Percentiles rank a stretch among this genome's conserved stretches.
These are phyloP conservation scores for Anguilla pacifica DNA, from an alignment of 2,797 vertebrate genomes.

Conservation along the genomic window DNA sequence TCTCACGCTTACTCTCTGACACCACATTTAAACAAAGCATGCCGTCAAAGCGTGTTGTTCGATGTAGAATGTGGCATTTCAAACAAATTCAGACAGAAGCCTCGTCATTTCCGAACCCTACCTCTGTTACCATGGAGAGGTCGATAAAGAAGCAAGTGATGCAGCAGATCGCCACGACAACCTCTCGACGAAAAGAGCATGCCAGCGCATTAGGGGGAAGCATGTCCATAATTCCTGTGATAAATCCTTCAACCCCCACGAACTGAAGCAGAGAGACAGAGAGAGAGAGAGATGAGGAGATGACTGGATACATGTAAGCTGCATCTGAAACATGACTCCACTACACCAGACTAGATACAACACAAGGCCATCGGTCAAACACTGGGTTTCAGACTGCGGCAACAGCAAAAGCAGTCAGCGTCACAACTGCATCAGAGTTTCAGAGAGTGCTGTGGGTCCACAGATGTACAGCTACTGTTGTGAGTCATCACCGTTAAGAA, in stretches of 20 bases:
- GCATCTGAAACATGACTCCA: background rate
- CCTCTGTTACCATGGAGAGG: conserved; percentile 84
- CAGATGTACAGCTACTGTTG: background rate
- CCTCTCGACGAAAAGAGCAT: conserved; percentile 74
- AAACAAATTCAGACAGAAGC: background rate
- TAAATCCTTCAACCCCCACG: conserved; percentile 82
- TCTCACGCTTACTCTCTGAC: background rate
- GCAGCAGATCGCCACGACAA: conserved; percentile 80
- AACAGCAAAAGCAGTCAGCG: background rate
- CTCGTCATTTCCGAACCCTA: conserved; percentile 51
- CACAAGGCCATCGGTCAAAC: background rate
- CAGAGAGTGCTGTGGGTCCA: background rate
- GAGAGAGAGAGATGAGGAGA: background rate
- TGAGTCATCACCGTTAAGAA: background rate
- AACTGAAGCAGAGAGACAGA: conserved; percentile 65
- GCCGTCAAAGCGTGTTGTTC: background rate
- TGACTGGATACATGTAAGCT: background rate
- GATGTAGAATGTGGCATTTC: background rate
- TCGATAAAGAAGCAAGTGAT: conserved; percentile 80
- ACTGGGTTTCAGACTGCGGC: background rate
- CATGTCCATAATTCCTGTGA: conserved; percentile 84
- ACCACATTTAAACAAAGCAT: background rate
- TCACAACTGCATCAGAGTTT: background rate
- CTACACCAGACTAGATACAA: background rate
- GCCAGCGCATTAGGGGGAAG: conserved; percentile 73